Conservation (phyloP, 2,113 vertebrate genomes). For the Hymenochirus boettgeri region DNA sequence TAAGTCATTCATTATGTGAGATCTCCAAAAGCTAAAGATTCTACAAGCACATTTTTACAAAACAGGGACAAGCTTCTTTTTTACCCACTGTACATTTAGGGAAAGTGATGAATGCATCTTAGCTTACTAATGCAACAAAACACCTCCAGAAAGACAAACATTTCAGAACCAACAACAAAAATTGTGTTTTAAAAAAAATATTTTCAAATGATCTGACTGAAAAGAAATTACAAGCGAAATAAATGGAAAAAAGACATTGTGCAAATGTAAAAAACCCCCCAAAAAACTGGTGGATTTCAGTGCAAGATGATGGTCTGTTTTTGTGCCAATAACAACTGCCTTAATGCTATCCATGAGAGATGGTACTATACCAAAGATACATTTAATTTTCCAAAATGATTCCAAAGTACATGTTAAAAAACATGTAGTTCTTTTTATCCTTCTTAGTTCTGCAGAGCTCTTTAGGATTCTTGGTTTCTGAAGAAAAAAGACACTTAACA, state of each 20-base stretch:
- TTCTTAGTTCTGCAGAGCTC: neutral
- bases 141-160: neutral
- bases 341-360: conserved; percentile 78
- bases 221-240: neutral
- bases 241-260: neutral
- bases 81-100: neutral
- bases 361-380: conserved; percentile 53
- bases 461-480: neutral
- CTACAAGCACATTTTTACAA: conserved; percentile 74
- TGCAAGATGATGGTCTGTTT: conserved; percentile 44
- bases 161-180: neutral
- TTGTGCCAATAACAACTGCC: conserved; percentile 95
- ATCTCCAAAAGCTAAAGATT: conserved; percentile 42
- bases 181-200: neutral
- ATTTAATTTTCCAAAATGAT: conserved; percentile 56
- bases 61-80: conserved; percentile 53
- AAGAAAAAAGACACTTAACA: neutral
- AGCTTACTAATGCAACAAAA: neutral
- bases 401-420: conserved; percentile 61
- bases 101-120: neutral
- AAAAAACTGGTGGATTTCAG: conserved; percentile 38
- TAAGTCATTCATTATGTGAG: neutral
- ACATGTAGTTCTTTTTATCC: neutral
- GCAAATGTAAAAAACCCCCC: neutral
- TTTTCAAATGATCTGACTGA: neutral